Evolutionary conservation across 2,888 invertebrate genomes (phyloP), one percentile per base, ranked within the genome.

Genomic region (Cyaniris semiargus): DNA sequence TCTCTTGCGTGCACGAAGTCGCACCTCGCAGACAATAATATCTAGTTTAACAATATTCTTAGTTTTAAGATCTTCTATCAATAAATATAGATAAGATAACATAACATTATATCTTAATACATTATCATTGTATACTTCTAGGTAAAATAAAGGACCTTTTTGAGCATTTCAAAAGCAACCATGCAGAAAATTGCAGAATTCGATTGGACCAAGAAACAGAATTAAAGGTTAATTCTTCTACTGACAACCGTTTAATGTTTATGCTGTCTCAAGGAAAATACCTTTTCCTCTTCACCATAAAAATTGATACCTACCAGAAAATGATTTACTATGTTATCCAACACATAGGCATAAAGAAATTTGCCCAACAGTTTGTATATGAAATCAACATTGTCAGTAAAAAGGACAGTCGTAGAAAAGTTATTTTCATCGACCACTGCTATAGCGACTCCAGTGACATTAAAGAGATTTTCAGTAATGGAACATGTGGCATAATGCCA

Each of bases 271-370:
- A 89, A 79, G 88, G 85, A 58, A 91, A 90, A 79, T 80, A 89
- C 78, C 84, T 90, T 75, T 93, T 91, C 80, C 86, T 90, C 60
- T 80, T 93, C 15, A 92, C 92, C 21, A 80, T 91, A 80, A 81
- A 82, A 78, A 79, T 82, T 71, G 81, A 81, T 75, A 89, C 89
- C 18, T 80, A 87, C 74, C 89, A 90, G 80, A 90, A 92, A 77
- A 87, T 90, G 87, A 88, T 86, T 4, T 93, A 88, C 80, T 93
- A 91, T 91, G 80, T 87, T 23, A 80, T 93, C 34, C 93, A 93
- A 80, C 89, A 87, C 75, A 90, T 93, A 58, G 93, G 93, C 31
- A 86, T 87, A 70, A 90, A 89, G 81, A 86, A 85, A 78, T 80
- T 80, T 3, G 93, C 93, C 1, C 85, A 86, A 27, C 88, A 91